Evolutionary conservation across 2,888 invertebrate species (phyloP), one percentile per base, ranked within the genome.

Genomic region (Melanophora roralis): DNA sequence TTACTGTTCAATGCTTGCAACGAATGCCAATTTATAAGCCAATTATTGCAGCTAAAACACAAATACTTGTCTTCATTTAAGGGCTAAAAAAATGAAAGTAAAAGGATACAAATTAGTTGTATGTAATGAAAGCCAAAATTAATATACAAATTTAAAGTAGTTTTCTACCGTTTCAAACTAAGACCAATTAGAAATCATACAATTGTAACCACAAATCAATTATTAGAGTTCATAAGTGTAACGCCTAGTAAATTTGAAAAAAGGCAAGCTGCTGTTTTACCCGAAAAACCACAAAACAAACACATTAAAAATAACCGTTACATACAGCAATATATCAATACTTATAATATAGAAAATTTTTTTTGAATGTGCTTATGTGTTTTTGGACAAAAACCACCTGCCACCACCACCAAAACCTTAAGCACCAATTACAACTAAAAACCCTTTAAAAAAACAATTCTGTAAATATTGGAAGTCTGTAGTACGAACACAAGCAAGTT

Each of bases 1-100:
- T 88, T 89, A 84, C 88, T 88, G 80, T 89, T 89, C 16, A 88
- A 71, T 36, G 89, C 87, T 82, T 89, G 89, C 79, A 90, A 82
- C 36, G 89, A 90, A 67, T 90, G 89, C 90, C 90, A 90, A 77
- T 90, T 90, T 68, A 90, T 89, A 1, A 90, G 85, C 89, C 89
- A 90, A 79, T 90, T 90, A 84, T 90, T 90, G 84, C 90, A 90
- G 80, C 89, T 89, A 80, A 87, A 90, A 85, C 90, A 90, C 36
- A 90, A 85, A 79, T 88, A 90, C 84, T 89, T 90, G 76, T 90
- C 89, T 81, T 90, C 89, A 76, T 89, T 89, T 19, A 89, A 78
- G 0, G 90, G 89, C 90, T 90, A 83, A 38, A 81, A 60, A 59
- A 53, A 12, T 8, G 45, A 34, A 57, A 60, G 19, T 81, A 45